Evolutionary conservation across 2,797 vertebrate species (phyloP).

Genomic region (Urophycis tenuis): DNA sequence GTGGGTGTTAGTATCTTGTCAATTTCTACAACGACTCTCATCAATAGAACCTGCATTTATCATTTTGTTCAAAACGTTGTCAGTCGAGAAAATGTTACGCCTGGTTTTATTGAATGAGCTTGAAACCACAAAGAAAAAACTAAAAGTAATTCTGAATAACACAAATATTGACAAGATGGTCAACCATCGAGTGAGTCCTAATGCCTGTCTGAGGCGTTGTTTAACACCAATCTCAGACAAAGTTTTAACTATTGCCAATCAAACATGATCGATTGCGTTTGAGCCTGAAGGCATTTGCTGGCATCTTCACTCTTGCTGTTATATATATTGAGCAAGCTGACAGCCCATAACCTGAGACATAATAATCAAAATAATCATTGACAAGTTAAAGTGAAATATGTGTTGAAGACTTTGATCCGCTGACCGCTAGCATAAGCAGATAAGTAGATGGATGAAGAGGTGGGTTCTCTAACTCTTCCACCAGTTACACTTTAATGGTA

Average conservation of each 20-base stretch:
- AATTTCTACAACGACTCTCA: conserved; percentile 51
- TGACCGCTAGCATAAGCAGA: neutral
- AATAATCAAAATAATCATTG: neutral
- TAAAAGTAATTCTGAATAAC: neutral
- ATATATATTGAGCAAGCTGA: conserved; percentile 3
- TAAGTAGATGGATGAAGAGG: neutral
- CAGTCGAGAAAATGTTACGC: conserved; percentile 7
- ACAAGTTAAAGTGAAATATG: conserved; percentile 5
- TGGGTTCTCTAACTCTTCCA: neutral
- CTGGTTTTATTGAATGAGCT: no score
- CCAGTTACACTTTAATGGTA: neutral
- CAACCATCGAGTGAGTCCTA: neutral
- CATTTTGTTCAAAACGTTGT: conserved; percentile 22
- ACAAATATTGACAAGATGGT: no score
- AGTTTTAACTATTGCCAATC: conserved; percentile 8
- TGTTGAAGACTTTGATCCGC: neutral
- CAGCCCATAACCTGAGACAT: neutral
- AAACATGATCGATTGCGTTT: conserved; percentile 5
- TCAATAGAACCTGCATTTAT: conserved; percentile 14
- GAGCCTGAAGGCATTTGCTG: conserved; percentile 10
- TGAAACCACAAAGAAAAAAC: neutral
- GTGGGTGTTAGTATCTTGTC: conserved; percentile 34
- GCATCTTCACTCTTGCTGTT: neutral
- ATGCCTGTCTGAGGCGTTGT: neutral
- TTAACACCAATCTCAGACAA: neutral